These are phyloP conservation scores for Hirundichthys speculiger DNA, from an alignment of 2,113 vertebrate genomes.

Conservation along the genomic window DNA sequence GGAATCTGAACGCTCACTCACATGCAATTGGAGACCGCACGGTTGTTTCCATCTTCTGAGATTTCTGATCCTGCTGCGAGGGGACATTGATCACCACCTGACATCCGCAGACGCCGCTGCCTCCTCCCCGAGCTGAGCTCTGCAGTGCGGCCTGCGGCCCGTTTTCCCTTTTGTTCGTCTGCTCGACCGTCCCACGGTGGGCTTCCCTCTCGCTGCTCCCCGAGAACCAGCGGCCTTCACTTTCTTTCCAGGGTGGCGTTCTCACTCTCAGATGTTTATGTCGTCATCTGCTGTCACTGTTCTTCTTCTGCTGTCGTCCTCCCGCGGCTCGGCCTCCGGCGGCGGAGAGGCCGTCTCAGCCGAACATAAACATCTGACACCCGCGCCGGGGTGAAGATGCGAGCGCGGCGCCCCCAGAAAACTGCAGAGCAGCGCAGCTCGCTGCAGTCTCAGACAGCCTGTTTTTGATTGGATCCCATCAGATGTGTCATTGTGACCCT, in stretches of 20 bases:
- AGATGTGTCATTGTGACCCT: conserved; percentile 1
- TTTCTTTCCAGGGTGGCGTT: conserved; percentile 68
- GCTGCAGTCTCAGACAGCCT: conserved; percentile 19
- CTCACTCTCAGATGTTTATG: conserved; percentile 73
- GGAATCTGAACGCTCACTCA: conserved; percentile 16
- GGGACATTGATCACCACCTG: background rate
- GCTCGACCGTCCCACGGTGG: conserved; percentile 47
- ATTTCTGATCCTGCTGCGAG: background rate
- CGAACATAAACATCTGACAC: too few species aligned
- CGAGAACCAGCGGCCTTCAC: conserved; percentile 60
- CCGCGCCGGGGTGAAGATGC: conserved; percentile 67
- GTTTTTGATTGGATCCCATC: background rate
- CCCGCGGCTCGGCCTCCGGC: conserved; percentile 58
- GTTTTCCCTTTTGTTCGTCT: conserved; percentile 37
- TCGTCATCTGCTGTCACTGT: conserved; percentile 49
- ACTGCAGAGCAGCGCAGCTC: conserved; percentile 2
- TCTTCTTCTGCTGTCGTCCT: conserved; percentile 47
- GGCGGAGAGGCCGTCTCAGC: conserved; percentile 55
- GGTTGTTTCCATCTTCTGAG: conserved; percentile 20
- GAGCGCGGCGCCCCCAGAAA: conserved; percentile 51
- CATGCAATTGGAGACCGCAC: conserved; percentile 10
- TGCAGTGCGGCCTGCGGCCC: conserved; percentile 47
- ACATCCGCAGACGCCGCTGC: conserved; percentile 2
- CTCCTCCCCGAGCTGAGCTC: background rate
- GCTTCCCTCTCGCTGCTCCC: conserved; percentile 41